Conservation (phyloP, 2,888 invertebrate species). For the Marasmarcha lunaedactyla region DNA sequence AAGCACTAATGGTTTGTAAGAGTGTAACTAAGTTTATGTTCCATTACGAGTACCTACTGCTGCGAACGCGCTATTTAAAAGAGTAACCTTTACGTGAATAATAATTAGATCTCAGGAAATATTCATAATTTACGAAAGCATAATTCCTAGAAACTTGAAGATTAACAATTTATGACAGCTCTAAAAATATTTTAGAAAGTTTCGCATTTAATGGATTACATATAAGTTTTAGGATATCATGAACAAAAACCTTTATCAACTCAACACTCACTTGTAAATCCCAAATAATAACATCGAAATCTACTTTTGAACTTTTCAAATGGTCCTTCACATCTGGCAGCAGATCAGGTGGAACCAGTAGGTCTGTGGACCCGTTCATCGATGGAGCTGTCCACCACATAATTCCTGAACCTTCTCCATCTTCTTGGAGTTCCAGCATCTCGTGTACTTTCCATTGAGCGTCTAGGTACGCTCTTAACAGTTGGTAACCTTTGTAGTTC, state of each 20-base stretch:
- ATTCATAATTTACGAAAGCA: too few species aligned
- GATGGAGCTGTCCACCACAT: constrained; percentile 66
- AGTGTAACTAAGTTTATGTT: too few species aligned
- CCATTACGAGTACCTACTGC: too few species aligned
- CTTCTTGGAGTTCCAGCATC: constrained; percentile 55
- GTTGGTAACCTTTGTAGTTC: constrained; percentile 69
- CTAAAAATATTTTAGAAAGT: too few species aligned
- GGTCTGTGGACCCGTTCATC: constrained; percentile 72
- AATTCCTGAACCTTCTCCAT: constrained; percentile 55
- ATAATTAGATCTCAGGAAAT: too few species aligned
- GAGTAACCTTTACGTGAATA: too few species aligned
- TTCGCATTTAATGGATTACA: too few species aligned
- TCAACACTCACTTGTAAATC: constrained; percentile 79
- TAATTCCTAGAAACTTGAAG: too few species aligned
- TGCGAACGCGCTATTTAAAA: too few species aligned
- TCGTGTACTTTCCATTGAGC: constrained; percentile 52
- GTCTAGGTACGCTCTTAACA: constrained; percentile 54
- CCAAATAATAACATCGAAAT: constrained; percentile 75
- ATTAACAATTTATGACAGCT: too few species aligned
- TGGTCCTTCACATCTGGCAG: constrained; percentile 69
- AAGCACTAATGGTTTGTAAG: too few species aligned
- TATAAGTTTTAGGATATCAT: too few species aligned
- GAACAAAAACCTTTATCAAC: background rate
- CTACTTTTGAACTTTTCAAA: constrained; percentile 72
- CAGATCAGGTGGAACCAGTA: constrained; percentile 79